Evolutionary conservation across 2,113 vertebrate genomes (phyloP), one percentile per base, ranked within the genome.

Genomic region (Vanacampus margaritifer): DNA sequence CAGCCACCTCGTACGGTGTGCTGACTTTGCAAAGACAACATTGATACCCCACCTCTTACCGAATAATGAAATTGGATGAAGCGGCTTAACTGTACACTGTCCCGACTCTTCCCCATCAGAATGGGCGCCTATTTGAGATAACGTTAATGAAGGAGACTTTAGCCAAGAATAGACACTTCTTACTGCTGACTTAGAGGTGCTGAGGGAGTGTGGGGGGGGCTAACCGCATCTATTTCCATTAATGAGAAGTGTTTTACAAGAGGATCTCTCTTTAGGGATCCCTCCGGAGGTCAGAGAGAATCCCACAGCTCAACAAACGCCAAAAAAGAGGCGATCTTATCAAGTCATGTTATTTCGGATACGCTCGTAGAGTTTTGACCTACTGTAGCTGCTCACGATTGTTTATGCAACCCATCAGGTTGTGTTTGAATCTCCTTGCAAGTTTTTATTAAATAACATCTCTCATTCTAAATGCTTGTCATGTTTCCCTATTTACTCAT

Each of bases 101-200:
- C 78, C 81, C 83, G 72, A 43, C 81, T 68, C 79, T 74, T 45
- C 35, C 35, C 85, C 85, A 86, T 85, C 83, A 68, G 76, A 84
- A 79, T 78, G 76, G 79, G 83, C 76, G 84, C 86, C 83, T 78
- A 85, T 87, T 90, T 83, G 86, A 91, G 90, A 91, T 91, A 91
- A 90, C 82, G 74, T 84, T 91, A 90, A 91, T 91, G 90, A 89
- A 89, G 88, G 82, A 73, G 88, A 81, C 87, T 89, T 87, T 73
- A 87, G 86, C 72, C 70, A 72, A 80, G 82, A 85, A 86, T 79
- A 89, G 85, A 86, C 83, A 66, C 70, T 59, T 87, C 87, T 85
- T 87, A 78, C 68, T 85, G 73, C 75, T 60, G 64, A 48, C 36
- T 39, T 70, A 19, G 62, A 56, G 14, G 0, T 14, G 28, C 46